phyloP scores from a whole-genome alignment of 2,888 invertebrate species.

The Eilema depressum region DNA sequence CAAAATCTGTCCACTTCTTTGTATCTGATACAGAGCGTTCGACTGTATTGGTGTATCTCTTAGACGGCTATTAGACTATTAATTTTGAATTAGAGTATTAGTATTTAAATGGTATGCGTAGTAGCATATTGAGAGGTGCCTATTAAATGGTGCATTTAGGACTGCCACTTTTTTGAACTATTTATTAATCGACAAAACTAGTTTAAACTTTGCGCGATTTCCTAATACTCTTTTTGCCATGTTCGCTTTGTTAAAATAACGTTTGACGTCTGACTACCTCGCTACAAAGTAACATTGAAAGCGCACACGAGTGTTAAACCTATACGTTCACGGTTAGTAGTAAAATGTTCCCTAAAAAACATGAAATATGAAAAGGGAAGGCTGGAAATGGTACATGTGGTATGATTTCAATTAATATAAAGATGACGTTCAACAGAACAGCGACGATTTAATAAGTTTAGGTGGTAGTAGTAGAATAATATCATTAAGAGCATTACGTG shows the following conservation, averaged over 20 bases:
- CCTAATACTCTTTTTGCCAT: background rate
- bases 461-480: too few relatives aligned
- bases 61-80: too few relatives aligned
- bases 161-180: too few relatives aligned
- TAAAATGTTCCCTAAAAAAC: background rate
- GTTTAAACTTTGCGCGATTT: background rate
- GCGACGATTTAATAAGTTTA: background rate
- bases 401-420: background rate
- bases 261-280: slow-evolving; percentile 17
- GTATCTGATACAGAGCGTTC: too few relatives aligned
- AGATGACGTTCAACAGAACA: background rate
- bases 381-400: background rate
- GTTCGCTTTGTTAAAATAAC: slow-evolving; percentile 19
- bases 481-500: too few relatives aligned
- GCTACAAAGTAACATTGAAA: slow-evolving; percentile 17
- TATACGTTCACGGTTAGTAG: slow-evolving; percentile 1
- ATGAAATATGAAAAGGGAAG: background rate
- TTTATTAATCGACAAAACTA: background rate
- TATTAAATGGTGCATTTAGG: too few relatives aligned
- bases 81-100: too few relatives aligned
- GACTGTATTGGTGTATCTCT: too few relatives aligned
- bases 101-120: too few relatives aligned
- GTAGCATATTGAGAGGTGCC: too few relatives aligned
- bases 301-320: slow-evolving; percentile 9
- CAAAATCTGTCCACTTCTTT: too few relatives aligned